phyloP scores from a whole-genome alignment of 2,113 vertebrate genomes.

The Ancistrus triradiatus region DNA sequence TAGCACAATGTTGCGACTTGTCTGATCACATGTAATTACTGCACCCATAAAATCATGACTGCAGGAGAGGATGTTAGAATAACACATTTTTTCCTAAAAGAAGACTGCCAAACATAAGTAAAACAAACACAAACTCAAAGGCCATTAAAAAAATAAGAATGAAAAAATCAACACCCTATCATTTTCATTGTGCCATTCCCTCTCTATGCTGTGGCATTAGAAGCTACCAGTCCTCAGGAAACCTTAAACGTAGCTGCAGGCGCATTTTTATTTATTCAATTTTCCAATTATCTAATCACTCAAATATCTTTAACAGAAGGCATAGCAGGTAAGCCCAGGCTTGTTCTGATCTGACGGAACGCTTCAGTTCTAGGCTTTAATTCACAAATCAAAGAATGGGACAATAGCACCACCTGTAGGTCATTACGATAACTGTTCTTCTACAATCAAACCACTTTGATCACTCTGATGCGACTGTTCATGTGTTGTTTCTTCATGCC shows the following conservation, averaged over 20 bases:
- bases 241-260: slow-evolving; percentile 20
- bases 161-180: neutral
- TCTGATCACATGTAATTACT: slow-evolving; percentile 10
- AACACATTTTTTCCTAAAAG: neutral
- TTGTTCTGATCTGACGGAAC: slow-evolving; percentile 31
- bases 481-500: neutral
- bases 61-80: slow-evolving; percentile 2
- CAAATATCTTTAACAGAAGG: slow-evolving; percentile 31
- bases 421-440: neutral
- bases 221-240: slow-evolving; percentile 19
- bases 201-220: neutral
- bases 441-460: too few relatives aligned
- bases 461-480: too few relatives aligned
- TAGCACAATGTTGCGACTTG: slow-evolving; percentile 20
- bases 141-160: neutral
- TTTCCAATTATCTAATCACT: slow-evolving; percentile 41
- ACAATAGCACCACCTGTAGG: slow-evolving; percentile 33
- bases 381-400: neutral
- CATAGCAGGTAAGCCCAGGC: slow-evolving; percentile 33
- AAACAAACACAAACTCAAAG: neutral
- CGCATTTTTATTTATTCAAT: slow-evolving; percentile 32
- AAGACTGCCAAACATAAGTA: neutral
- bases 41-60: slow-evolving; percentile 17
- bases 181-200: neutral
- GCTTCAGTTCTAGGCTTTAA: neutral